These are phyloP conservation scores for Crenuchus spilurus DNA, from an alignment of 2,797 vertebrate genomes.

Conservation along the genomic window DNA sequence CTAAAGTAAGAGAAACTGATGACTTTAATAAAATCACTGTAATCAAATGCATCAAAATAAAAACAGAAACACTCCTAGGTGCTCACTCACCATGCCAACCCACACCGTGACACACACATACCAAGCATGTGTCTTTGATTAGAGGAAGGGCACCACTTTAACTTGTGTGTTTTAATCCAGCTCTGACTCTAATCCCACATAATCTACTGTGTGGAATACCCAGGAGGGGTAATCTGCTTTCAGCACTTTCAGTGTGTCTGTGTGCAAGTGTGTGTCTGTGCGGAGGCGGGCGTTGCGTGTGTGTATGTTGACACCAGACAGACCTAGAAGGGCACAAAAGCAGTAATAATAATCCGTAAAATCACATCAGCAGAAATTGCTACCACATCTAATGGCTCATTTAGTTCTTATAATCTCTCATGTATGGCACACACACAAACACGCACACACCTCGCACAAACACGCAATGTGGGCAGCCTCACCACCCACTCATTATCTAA, in stretches of 20 bases:
- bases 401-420: neutral
- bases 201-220: slow-evolving; percentile 58
- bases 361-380: slow-evolving; percentile 40
- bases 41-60: neutral
- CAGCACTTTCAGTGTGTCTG: slow-evolving; percentile 39
- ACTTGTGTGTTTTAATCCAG: slow-evolving; percentile 55
- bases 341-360: slow-evolving; percentile 36
- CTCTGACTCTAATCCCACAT: slow-evolving; percentile 58
- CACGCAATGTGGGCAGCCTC: neutral
- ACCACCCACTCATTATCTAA: neutral
- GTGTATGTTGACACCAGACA: slow-evolving; percentile 1
- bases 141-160: slow-evolving; percentile 54
- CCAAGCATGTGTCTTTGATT: slow-evolving; percentile 55
- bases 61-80: neutral
- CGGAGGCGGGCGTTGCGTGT: neutral
- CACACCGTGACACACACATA: slow-evolving; percentile 29
- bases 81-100: neutral
- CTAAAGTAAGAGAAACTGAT: no score
- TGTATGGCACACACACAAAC: neutral
- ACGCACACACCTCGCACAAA: neutral
- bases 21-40: no score
- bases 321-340: slow-evolving; percentile 31
- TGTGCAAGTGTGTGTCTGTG: slow-evolving; percentile 33
- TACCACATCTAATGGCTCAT: slow-evolving; percentile 34
- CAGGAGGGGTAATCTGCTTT: slow-evolving; percentile 55